phyloP scores from a whole-genome alignment of 2,888 invertebrate genomes.

The Rosalia funebris region DNA sequence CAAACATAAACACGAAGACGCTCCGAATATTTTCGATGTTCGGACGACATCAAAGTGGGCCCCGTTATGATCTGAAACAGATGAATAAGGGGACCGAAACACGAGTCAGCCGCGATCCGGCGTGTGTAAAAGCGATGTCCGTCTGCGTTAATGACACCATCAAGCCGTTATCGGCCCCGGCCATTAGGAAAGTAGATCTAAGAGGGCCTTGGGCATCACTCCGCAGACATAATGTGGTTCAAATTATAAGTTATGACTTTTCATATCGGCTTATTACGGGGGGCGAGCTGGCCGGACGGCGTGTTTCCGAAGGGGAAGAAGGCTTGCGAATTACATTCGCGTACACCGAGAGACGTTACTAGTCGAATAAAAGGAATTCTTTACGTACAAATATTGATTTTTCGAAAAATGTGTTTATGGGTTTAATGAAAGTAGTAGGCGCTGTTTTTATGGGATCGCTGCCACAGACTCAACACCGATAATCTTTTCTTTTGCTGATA shows the following conservation, averaged over 20 bases:
- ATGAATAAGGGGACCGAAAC: slow-evolving; percentile 23
- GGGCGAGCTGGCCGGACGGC: not conserved
- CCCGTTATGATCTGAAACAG: slow-evolving; percentile 30
- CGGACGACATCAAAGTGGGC: slow-evolving; percentile 32
- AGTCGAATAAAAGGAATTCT: no score
- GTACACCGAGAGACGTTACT: no score
- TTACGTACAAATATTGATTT: no score
- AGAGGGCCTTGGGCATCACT: slow-evolving; percentile 45
- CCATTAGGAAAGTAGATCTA: slow-evolving; percentile 56
- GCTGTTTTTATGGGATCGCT: no score
- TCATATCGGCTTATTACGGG: slow-evolving; percentile 57
- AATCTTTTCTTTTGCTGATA: no score
- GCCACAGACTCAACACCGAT: no score
- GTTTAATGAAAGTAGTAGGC: no score
- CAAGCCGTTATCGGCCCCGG: slow-evolving; percentile 46
- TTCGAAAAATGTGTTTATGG: no score
- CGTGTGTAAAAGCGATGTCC: slow-evolving; percentile 38
- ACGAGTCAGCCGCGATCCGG: not conserved
- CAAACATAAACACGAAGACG: slow-evolving; percentile 11
- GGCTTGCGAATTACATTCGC: no score
- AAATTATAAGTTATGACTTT: slow-evolving; percentile 61
- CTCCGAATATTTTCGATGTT: slow-evolving; percentile 27
- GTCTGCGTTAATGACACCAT: slow-evolving; percentile 45
- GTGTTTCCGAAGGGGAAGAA: not conserved
- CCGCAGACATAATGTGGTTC: slow-evolving; percentile 53